Evolutionary conservation across 2,113 vertebrate species (phyloP).

Genomic region (Bubo bubo): DNA sequence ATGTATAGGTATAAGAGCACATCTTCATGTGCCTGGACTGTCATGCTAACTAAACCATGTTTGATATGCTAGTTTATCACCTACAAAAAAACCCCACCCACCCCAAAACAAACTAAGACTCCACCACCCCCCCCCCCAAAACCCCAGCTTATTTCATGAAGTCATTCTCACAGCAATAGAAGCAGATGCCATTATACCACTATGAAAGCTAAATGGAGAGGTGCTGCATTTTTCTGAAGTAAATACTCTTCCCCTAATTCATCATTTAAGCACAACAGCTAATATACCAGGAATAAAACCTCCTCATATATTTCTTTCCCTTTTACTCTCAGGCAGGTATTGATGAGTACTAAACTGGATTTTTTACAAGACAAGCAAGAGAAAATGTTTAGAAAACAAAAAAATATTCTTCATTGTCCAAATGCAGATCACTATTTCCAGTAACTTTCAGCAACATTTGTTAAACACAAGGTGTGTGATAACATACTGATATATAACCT

Average conservation of each 20-base stretch:
- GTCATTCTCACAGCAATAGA: not conserved
- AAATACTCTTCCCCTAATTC: not conserved
- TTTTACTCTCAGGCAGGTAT: not conserved
- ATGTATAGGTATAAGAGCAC: not conserved
- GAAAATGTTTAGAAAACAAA: not conserved
- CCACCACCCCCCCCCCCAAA: not conserved
- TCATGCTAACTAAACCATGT: rapidly evolving
- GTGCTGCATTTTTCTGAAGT: not conserved
- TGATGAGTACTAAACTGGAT: not conserved
- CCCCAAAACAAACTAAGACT: not conserved
- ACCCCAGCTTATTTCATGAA: not conserved
- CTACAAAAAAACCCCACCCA: not conserved
- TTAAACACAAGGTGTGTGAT: not conserved
- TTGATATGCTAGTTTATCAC: not conserved
- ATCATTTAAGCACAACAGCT: not conserved
- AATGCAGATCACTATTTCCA: not conserved
- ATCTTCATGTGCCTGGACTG: not conserved
- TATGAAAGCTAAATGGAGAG: not conserved
- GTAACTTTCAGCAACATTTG: not conserved
- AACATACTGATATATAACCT: not conserved
- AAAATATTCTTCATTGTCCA: not conserved
- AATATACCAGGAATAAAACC: not conserved
- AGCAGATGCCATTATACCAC: not conserved
- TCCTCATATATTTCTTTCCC: not conserved
- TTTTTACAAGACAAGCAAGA: not conserved